phyloP scores from a whole-genome alignment of 2,797 vertebrate genomes.

The Sebastes hopkinsi region DNA sequence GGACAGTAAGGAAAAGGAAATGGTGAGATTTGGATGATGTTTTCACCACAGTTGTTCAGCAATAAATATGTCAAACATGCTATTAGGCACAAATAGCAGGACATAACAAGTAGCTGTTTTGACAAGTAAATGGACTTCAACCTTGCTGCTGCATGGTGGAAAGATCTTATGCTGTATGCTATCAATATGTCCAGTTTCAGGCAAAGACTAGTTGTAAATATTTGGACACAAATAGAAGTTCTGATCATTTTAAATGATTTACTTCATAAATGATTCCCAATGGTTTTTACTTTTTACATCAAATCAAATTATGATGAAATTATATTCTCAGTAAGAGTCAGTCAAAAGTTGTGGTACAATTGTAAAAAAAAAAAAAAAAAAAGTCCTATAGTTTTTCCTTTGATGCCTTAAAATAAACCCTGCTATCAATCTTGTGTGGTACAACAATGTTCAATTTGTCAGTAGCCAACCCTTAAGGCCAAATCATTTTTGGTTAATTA shows the following conservation, averaged over 20 bases:
- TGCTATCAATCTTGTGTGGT: slow-evolving; percentile 29
- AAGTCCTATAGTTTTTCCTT: slow-evolving; percentile 27
- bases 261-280: not conserved
- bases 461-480: slow-evolving; percentile 50
- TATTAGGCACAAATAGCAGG: not conserved
- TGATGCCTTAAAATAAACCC: slow-evolving; percentile 64
- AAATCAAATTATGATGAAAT: not conserved
- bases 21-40: not conserved
- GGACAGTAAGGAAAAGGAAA: not conserved
- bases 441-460: slow-evolving; percentile 53
- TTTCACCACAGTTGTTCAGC: not conserved
- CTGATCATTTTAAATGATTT: not conserved
- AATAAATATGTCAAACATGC: slow-evolving; percentile 9
- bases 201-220: not conserved
- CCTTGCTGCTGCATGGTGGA: not conserved
- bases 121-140: slow-evolving; percentile 2
- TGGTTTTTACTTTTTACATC: slow-evolving; percentile 8
- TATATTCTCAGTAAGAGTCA: not conserved
- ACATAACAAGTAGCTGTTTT: slow-evolving; percentile 6
- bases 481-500: slow-evolving; percentile 74
- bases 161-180: not conserved
- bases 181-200: not conserved
- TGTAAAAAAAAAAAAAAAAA: not conserved
- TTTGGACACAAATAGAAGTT: not conserved
- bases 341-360: slow-evolving; percentile 31